Percentiles rank a stretch among this genome's conserved stretches.
These are phyloP conservation scores for Megalopta genalis DNA, from an alignment of 1,140 invertebrate genomes.

Conservation along the genomic window DNA sequence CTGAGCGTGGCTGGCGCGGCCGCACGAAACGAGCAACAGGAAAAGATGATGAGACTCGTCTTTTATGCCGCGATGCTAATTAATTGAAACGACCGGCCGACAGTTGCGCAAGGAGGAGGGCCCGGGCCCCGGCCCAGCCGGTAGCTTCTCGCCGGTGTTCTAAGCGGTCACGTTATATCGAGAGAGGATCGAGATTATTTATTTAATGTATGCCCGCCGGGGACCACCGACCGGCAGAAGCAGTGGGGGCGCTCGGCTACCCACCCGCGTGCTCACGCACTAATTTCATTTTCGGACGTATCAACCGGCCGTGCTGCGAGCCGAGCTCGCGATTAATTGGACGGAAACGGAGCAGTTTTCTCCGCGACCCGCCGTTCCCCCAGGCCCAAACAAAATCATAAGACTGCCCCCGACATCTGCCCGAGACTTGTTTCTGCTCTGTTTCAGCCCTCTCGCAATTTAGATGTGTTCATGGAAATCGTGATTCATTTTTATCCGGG, in stretches of 20 bases:
- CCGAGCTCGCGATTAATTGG: conserved; percentile 11
- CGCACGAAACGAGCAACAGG: conserved; percentile 27
- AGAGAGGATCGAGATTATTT: conserved; percentile 57
- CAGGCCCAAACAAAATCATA: not conserved
- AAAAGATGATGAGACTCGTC: conserved; percentile 60
- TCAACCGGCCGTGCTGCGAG: not conserved
- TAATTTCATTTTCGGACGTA: conserved; percentile 61
- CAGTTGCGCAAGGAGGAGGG: conserved; percentile 63
- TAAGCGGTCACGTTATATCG: conserved; percentile 54
- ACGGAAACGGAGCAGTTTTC: conserved; percentile 36
- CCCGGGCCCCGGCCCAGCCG: conserved; percentile 12
- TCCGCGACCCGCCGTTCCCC: not conserved
- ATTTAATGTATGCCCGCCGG: conserved; percentile 57
- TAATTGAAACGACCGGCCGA: conserved; percentile 66
- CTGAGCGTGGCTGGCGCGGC: conserved; percentile 26
- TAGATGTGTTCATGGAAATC: too few species aligned
- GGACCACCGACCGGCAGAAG: conserved; percentile 60
- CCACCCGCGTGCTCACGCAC: conserved; percentile 51
- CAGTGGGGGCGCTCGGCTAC: conserved; percentile 58
- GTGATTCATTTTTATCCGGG: too few species aligned
- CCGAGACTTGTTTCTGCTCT: too few species aligned
- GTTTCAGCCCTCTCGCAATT: too few species aligned
- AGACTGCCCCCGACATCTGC: too few species aligned
- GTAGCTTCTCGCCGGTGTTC: conserved; percentile 61
- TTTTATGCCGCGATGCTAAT: conserved; percentile 65